Conservation (phyloP, 2,797 vertebrate species). For the Ctenochaetus hawaiiensis region DNA sequence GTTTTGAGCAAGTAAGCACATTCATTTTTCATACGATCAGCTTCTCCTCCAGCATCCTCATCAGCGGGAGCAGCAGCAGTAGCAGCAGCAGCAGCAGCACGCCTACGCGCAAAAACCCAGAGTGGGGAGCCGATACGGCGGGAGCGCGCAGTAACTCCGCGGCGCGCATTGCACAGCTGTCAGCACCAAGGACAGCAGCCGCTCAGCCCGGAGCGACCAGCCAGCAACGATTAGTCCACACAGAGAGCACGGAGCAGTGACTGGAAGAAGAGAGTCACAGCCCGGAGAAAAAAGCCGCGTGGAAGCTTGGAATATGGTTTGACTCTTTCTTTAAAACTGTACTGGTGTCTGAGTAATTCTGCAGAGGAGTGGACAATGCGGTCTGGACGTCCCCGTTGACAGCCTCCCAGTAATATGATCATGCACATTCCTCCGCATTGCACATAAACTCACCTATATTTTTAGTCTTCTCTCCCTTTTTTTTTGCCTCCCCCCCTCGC, state of each 20-base stretch:
- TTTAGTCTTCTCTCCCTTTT: neutral
- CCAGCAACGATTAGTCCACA: conserved; percentile 53
- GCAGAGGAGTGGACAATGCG: conserved; percentile 52
- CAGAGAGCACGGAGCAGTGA: conserved; percentile 48
- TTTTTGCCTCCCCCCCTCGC: conserved; percentile 28
- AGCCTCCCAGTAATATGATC: conserved; percentile 55
- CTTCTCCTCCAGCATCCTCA: conserved; percentile 41
- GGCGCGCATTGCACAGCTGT: conserved; percentile 85
- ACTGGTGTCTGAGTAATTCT: conserved; percentile 24
- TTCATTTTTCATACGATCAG: conserved; percentile 54
- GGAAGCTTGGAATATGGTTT: conserved; percentile 31
- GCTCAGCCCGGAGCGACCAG: conserved; percentile 64
- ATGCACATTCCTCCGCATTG: conserved; percentile 84
- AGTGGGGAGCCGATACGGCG: conserved; percentile 58
- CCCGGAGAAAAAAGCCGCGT: conserved; percentile 15
- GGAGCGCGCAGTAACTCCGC: conserved; percentile 77
- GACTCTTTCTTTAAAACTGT: neutral
- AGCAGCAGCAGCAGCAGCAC: conserved; percentile 22
- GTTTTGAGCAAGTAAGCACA: conserved; percentile 31
- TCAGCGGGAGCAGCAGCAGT: conserved; percentile 13
- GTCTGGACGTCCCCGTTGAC: conserved; percentile 38
- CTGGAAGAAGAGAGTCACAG: conserved; percentile 29
- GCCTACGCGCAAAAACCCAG: conserved; percentile 72
- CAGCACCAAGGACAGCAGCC: conserved; percentile 89
- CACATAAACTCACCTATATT: conserved; percentile 66